Base-by-base conservation (phyloP, 2,113 vertebrate species). In the Strix uralensis region DNA sequence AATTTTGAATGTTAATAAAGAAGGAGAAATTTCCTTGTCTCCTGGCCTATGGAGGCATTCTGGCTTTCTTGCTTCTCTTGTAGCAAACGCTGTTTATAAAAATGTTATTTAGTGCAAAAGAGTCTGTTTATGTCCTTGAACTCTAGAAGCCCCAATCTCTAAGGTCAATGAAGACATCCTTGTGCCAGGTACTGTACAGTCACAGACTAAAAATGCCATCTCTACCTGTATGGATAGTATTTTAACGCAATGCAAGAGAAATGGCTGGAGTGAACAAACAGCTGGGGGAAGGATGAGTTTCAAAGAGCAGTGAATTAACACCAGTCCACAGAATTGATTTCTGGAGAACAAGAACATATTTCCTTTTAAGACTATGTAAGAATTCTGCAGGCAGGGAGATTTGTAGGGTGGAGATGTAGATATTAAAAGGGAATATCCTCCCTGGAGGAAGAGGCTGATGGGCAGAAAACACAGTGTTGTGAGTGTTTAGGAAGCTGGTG, bases 1-100 rank as follows among this genome's bases (percentile, higher is more conserved):
- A 98, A 98, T 98, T 98, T 97, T 97, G 95, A 80, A 96, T 26
- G 30, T 79, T 40, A 89, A 97, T 97, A 92, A 94, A 84, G 88
- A 67, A 93, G 44, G 86, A 92, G 90, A 96, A 88, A 88, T 91
- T 86, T 90, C 93, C 65, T 92, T 2, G 10, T 95, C 65, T 94
- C 73, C 67, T 57, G 46, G 77, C 57, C 86, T 67, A 0, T 57
- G 69, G 83, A 90, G 83, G 59, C 85, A 71, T 93, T 94, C 78
- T 94, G 94, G 29, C 65, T 93, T 95, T 75, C 40, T 83, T 34
- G 66, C 92, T 92, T 77, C 61, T 79, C 36, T 75, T 26, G 29
- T 73, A 92, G 79, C n/a, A 94, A 96, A 92, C 80, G 23, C 20
- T 82, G 42, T 57, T 97, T 88, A 70, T 85, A 36, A 87, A 67